Evolutionary conservation across 1,140 invertebrate genomes (phyloP), one percentile per base, ranked within the genome.

Genomic region (Papilio helenus): DNA sequence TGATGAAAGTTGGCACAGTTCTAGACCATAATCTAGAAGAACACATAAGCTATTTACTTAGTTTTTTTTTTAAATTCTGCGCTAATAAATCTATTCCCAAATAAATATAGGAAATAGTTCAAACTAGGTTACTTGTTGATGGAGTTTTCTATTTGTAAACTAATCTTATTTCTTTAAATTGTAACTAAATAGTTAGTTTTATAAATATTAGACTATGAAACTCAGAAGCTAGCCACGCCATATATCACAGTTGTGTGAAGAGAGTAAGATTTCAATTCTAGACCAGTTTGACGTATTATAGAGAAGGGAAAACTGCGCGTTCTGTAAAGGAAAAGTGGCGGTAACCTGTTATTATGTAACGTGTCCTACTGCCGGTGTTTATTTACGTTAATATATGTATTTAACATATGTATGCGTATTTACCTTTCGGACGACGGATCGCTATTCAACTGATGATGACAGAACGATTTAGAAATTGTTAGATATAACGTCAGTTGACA

Each of bases 341-440:
- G 72, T n/a, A 46, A 74, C 72, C 72, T 74, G 72, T 74, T 74
- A 23, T 74, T 74, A 74, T 18, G 44, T 74, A 74, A 74, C 72
- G 72, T 74, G 72, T 74, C 72, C 72, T 49, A 74, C 39, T 74
- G 44, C n/a, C 23, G 42, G 20, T 74, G 72, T 74, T 74, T 74
- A 49, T 72, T 10, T 72, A 72, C 71, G 39, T 42, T 44, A 72
- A 44, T 44, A 44, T 68, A 68, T 68, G 61, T 65, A 68, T 72
- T 72, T 72, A 72, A 72, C 71, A 72, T 72, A 72, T 3, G 18
- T 72, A 71, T n/a, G 61, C 26, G 61, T 68, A 34, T 68, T 68
- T 68, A 68, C 61, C 26, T 34, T 68, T 29, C 58, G 8, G 23
- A 26, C 14, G 61, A 29, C 61, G 61, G 61, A 68, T 68, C 61